A percentile compares a stretch with the other conserved stretches of the same genome.
Evolutionary conservation across 2,888 invertebrate genomes (phyloP).

Genomic region (Phaonia tiefii): DNA sequence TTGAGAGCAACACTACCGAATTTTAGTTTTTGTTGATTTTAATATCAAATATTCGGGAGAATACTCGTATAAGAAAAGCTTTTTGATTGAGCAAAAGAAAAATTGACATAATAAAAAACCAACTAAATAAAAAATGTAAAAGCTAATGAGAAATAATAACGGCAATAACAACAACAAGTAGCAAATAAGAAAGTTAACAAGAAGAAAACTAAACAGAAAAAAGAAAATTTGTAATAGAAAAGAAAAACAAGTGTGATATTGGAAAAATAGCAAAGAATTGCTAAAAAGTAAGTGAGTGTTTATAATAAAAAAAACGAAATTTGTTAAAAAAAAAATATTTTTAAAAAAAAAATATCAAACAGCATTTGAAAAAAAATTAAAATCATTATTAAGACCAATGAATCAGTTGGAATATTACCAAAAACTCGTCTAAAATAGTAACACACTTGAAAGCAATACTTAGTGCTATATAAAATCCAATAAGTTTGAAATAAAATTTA

Average conservation of each 20-base stretch:
- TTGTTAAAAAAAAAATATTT: not conserved
- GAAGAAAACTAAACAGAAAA: not conserved
- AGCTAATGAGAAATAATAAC: conserved; percentile 3
- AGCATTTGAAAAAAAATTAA: not conserved
- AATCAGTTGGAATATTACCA: no score
- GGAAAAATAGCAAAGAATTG: not conserved
- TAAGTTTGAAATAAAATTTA: no score
- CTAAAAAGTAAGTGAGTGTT: not conserved
- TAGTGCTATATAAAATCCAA: no score
- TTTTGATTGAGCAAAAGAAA: conserved; percentile 2
- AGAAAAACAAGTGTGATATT: not conserved
- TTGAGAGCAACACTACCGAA: not conserved
- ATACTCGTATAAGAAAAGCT: conserved; percentile 2
- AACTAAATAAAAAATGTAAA: not conserved
- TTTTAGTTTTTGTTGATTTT: not conserved
- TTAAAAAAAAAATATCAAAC: not conserved
- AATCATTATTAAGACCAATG: not conserved
- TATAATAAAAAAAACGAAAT: not conserved
- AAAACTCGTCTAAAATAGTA: no score
- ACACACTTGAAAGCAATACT: no score
- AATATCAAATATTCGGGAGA: no score
- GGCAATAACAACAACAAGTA: not conserved
- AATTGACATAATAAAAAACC: not conserved
- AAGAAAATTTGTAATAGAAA: conserved; percentile 11
- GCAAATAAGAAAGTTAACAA: not conserved